Conservation (phyloP, 2,888 invertebrate genomes). For the Aphidoletes aphidimyza region DNA sequence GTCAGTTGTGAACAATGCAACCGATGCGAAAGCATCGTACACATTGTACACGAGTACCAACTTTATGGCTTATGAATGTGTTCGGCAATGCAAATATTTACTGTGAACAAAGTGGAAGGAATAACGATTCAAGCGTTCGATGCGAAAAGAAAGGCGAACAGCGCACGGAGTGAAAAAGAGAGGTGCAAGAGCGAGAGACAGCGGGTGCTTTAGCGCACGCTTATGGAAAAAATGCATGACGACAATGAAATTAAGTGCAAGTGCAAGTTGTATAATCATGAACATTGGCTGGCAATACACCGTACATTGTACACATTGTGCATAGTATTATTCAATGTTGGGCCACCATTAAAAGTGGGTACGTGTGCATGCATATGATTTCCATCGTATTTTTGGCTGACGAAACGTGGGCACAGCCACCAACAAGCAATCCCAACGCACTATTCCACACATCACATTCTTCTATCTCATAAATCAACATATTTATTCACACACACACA, state of each 20-base stretch:
- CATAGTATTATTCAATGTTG: constrained; percentile 17
- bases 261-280: constrained; percentile 53
- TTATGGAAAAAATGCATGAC: constrained; percentile 43
- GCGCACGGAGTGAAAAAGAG: too few relatives aligned
- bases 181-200: too few relatives aligned
- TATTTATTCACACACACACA: constrained; percentile 18
- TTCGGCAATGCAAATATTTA: constrained; percentile 19
- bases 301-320: background rate
- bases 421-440: too few relatives aligned
- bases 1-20: too few relatives aligned
- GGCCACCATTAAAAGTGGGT: background rate
- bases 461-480: constrained; percentile 16
- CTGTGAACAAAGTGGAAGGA: constrained; percentile 4
- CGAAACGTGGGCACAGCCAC: background rate
- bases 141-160: too few relatives aligned
- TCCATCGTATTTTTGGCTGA: background rate
- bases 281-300: background rate
- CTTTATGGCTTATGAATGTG: background rate
- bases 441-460: background rate
- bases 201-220: background rate
- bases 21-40: background rate
- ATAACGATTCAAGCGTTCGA: background rate
- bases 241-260: constrained; percentile 54
- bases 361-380: background rate
- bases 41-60: background rate